Conservation (phyloP, 2,113 vertebrate genomes). For the Aix galericulata region DNA sequence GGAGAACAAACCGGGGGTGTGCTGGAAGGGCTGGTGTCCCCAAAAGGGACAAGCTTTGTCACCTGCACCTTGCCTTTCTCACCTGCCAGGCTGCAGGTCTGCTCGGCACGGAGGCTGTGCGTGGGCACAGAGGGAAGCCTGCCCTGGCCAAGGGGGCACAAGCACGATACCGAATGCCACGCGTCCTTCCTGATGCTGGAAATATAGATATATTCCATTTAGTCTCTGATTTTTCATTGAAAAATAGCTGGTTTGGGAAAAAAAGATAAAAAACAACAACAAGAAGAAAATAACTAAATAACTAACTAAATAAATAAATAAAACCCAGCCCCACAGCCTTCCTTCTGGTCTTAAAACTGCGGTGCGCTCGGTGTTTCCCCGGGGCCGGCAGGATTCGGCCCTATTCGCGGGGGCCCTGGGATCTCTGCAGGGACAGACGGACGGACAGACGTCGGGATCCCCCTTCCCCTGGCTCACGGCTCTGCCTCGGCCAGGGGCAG, state of each 20-base stretch:
- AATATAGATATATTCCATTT: background rate
- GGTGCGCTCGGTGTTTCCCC: no score
- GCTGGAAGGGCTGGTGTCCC: background rate
- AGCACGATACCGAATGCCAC: background rate
- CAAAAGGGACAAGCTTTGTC: background rate
- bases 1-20: rapidly evolving
- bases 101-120: rapidly evolving
- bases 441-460: background rate
- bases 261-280: background rate
- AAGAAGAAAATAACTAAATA: background rate
- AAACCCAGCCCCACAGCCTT: rapidly evolving
- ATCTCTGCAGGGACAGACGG: rapidly evolving
- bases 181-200: background rate
- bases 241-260: background rate
- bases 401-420: no score
- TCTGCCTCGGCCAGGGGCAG: background rate
- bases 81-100: background rate
- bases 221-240: background rate
- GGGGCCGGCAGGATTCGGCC: background rate
- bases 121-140: background rate
- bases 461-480: background rate
- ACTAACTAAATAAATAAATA: background rate
- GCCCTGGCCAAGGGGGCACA: background rate
- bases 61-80: background rate
- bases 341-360: background rate